Evolutionary conservation across 2,888 invertebrate genomes (phyloP).

Genomic region (Acanthococcus lagerstroemiae): DNA sequence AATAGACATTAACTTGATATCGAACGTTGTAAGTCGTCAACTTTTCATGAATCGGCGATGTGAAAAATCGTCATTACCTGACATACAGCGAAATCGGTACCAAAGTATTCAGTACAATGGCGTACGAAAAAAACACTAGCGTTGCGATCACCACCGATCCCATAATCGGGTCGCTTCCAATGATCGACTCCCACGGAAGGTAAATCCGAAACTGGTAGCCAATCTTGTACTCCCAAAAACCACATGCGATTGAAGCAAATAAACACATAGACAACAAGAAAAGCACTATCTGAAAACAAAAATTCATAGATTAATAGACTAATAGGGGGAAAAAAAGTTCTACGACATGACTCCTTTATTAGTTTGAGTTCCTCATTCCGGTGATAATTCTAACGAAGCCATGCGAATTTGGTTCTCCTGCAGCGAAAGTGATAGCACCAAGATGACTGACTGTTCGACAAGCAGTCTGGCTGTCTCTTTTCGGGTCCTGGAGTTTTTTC

Average conservation of each 20-base stretch:
- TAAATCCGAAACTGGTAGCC: slow-evolving; percentile 79
- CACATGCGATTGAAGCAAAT: slow-evolving; percentile 94
- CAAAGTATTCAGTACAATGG: slow-evolving; percentile 97
- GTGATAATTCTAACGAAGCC: too few species aligned
- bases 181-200: slow-evolving; percentile 88
- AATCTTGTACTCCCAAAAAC: slow-evolving; percentile 92
- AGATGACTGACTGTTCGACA: too few species aligned
- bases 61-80: too few species aligned
- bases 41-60: too few species aligned
- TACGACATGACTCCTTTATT: too few species aligned
- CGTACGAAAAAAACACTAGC: slow-evolving; percentile 97
- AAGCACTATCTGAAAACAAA: slow-evolving; percentile 74
- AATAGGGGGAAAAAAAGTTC: not conserved
- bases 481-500: too few species aligned
- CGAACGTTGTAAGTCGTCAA: too few species aligned
- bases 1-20: too few species aligned
- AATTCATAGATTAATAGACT: not conserved
- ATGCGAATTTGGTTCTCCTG: too few species aligned
- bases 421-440: too few species aligned
- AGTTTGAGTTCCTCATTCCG: too few species aligned
- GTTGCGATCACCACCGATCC: slow-evolving; percentile 89
- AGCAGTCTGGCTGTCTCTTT: too few species aligned
- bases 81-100: slow-evolving; percentile 99
- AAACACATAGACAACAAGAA: slow-evolving; percentile 95
- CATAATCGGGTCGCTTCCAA: slow-evolving; percentile 62